Percentiles rank a stretch among this genome's conserved stretches.
Conservation (phyloP, 2,113 vertebrate genomes). For the Vicugna pacos region DNA sequence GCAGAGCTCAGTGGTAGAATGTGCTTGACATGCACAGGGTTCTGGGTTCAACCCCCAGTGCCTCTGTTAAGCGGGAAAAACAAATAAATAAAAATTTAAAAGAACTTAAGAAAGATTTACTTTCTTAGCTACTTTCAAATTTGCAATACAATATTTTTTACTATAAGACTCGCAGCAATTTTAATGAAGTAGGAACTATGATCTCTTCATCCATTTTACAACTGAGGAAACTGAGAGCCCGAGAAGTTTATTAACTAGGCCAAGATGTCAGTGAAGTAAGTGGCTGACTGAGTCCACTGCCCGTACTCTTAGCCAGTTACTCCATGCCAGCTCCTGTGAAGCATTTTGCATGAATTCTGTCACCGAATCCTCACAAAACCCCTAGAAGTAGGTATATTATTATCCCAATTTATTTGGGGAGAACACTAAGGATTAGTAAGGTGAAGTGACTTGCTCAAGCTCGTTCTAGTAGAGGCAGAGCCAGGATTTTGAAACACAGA, state of each 20-base stretch:
- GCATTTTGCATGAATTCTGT: background rate
- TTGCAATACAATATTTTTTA: background rate
- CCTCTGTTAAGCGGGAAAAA: too few species aligned
- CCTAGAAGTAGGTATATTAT: background rate
- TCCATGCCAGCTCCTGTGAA: background rate
- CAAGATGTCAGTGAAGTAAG: background rate
- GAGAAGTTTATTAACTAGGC: slow-evolving; percentile 1
- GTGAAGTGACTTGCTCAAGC: background rate
- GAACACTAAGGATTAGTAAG: slow-evolving; percentile 36
- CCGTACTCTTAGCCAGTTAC: background rate
- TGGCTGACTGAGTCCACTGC: background rate
- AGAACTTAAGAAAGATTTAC: background rate
- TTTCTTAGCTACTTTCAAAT: background rate
- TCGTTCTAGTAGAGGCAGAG: background rate
- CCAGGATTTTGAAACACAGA: slow-evolving; percentile 33
- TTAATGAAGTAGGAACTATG: background rate
- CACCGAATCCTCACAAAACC: background rate
- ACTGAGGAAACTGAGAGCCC: slow-evolving; percentile 3
- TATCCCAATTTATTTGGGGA: background rate
- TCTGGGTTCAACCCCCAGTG: too few species aligned
- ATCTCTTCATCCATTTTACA: background rate
- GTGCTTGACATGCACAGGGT: too few species aligned
- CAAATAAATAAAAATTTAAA: too few species aligned
- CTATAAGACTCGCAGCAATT: background rate
- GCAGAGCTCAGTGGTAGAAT: too few species aligned